Conservation (phyloP, 2,113 vertebrate genomes). For the Diphyllodes magnificus region DNA sequence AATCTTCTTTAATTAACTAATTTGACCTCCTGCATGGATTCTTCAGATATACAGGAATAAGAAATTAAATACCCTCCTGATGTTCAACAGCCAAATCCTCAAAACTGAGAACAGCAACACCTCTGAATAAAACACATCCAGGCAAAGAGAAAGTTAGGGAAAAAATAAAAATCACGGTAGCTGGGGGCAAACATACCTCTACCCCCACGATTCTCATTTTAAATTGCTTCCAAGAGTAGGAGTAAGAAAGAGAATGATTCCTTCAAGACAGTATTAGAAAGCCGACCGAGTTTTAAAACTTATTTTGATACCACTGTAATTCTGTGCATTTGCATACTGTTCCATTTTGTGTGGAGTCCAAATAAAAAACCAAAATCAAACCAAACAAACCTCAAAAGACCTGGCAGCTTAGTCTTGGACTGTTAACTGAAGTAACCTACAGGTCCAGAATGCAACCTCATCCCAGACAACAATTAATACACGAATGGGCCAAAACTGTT, state of each 20-base stretch:
- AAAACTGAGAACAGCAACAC: background rate
- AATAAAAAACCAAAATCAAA: background rate
- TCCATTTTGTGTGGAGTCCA: background rate
- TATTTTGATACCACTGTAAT: background rate
- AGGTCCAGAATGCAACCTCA: background rate
- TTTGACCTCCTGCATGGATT: background rate
- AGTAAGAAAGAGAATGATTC: background rate
- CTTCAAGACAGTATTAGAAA: background rate
- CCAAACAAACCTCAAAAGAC: background rate
- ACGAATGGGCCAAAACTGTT: rapidly evolving
- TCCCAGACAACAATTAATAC: rapidly evolving
- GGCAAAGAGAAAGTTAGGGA: background rate
- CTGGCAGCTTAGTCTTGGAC: background rate
- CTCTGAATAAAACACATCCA: background rate
- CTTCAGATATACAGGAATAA: background rate
- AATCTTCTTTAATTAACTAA: slow-evolving; percentile 25
- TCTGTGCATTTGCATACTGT: background rate
- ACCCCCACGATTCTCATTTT: background rate
- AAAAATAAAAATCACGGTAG: background rate
- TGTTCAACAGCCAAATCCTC: background rate
- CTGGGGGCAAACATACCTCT: background rate
- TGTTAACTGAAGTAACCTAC: background rate
- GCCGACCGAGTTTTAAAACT: background rate
- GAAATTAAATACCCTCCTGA: background rate
- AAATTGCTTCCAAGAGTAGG: background rate